phyloP scores from a whole-genome alignment of 2,113 vertebrate genomes.

The Neogobius melanostomus region DNA sequence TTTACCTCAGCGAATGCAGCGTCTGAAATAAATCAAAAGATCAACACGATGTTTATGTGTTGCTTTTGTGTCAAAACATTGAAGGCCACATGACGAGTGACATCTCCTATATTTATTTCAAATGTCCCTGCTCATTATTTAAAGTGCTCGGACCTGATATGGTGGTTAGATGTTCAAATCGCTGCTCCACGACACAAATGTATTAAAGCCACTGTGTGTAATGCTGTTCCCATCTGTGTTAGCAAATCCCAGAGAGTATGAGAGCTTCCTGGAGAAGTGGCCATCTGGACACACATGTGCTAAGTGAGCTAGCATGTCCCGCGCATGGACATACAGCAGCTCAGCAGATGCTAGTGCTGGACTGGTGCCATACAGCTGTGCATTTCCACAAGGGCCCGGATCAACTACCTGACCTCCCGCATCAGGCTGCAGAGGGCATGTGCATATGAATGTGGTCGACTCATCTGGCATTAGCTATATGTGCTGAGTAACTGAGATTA shows the following conservation, averaged over 20 bases:
- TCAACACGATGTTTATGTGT: too few relatives aligned
- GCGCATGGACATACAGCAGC: conserved; percentile 20
- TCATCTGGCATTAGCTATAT: conserved; percentile 9
- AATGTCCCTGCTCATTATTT: not conserved
- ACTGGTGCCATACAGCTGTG: conserved; percentile 30
- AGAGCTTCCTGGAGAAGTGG: conserved; percentile 13
- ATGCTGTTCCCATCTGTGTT: conserved; percentile 24
- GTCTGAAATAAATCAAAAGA: too few relatives aligned
- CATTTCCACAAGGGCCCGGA: conserved; percentile 20
- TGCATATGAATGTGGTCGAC: not conserved
- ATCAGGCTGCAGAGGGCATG: not conserved
- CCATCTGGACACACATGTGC: conserved; percentile 45
- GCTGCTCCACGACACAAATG: not conserved
- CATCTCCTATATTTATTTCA: too few relatives aligned
- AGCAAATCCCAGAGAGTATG: not conserved
- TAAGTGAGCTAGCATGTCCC: conserved; percentile 9
- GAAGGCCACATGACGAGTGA: too few relatives aligned
- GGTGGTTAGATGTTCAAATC: conserved; percentile 4
- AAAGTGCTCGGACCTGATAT: not conserved
- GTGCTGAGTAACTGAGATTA: not conserved
- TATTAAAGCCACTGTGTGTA: conserved; percentile 12
- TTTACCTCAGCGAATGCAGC: too few relatives aligned
- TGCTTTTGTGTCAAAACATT: too few relatives aligned
- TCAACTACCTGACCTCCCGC: conserved; percentile 29
- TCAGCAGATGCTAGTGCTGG: conserved; percentile 57